phyloP scores from a whole-genome alignment of 2,113 vertebrate species.

The Oryzias woworae region DNA sequence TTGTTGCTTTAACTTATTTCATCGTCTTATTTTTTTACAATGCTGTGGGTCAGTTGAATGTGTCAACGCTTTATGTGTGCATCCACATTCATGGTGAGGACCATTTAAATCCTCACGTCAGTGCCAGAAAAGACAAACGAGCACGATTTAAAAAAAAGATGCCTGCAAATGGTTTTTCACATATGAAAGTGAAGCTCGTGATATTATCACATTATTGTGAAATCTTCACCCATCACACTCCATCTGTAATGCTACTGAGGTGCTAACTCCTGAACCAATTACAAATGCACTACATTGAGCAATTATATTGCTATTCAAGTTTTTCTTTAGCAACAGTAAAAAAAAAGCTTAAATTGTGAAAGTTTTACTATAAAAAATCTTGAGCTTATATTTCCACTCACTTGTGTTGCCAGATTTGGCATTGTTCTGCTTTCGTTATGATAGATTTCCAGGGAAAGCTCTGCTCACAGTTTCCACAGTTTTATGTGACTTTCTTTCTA shows the following conservation, averaged over 20 bases:
- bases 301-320: constrained; percentile 9
- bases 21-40: constrained; percentile 31
- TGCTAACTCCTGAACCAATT: constrained; percentile 17
- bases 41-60: constrained; percentile 27
- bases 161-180: constrained; percentile 12
- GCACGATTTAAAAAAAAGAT: background rate
- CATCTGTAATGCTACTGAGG: constrained; percentile 49
- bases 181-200: constrained; percentile 22
- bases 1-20: constrained; percentile 54
- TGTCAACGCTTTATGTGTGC: constrained; percentile 46
- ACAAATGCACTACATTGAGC: constrained; percentile 18
- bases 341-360: constrained; percentile 17
- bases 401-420: background rate
- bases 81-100: constrained; percentile 27
- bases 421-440: background rate
- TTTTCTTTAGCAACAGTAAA: constrained; percentile 4
- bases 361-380: constrained; percentile 2
- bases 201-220: constrained; percentile 34
- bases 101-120: constrained; percentile 1
- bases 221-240: constrained; percentile 26
- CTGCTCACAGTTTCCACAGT: constrained; percentile 4
- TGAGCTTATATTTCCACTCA: background rate
- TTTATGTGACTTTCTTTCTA: too few species aligned
- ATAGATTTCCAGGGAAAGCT: background rate
- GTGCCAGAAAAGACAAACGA: background rate